Evolutionary conservation across 1,140 invertebrate genomes (phyloP), one percentile per base, ranked within the genome.

Genomic region (Matsumurasca onukii): DNA sequence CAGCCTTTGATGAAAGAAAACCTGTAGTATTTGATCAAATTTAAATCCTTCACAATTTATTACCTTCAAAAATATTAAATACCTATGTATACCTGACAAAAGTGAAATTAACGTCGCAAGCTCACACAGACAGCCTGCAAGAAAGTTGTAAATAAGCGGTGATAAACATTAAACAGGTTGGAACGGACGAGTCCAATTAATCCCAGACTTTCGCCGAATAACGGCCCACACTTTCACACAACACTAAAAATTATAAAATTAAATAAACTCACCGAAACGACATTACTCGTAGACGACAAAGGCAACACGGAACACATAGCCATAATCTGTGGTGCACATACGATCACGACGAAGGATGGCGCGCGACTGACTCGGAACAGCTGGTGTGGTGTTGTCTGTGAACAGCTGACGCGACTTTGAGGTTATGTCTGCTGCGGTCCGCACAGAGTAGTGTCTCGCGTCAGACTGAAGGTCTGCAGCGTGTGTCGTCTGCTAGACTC

Each of bases 281-380:
- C 55, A 27, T 59, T 59, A 27, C 30, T 59, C 9, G 15, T 27
- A 5, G 22, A 25, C 3, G 22, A 25, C 3, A 59, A n/a, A 9
- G 55, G 55, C 24, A 59, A 59, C 15, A 59, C 55, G 24, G 55
- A 59, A 59, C 55, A 59, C 55, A 59, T 59, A 59, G 55, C 55
- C 55, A 59, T 59, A 22, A 29, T 59, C 25, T 27, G 22, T 29
- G 3, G 3, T 3, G 30, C 55, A 59, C 55, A 59, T 59, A 5
- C 25, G 25, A 22, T 29, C 55, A n/a, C 55, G 15, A 59, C 55
- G 22, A 59, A 29, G 55, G 15, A 22, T 59, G 24, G 55, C 55
- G 55, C 55, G 55, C 55, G n/a, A 59, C 55, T 59, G 55, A 59
- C 2, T 39, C 17, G 17, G 34, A 39, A 39, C 34, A 39, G 34